Base-by-base conservation (phyloP, 2,113 vertebrate species). In the Cephalopholis sonnerati region DNA sequence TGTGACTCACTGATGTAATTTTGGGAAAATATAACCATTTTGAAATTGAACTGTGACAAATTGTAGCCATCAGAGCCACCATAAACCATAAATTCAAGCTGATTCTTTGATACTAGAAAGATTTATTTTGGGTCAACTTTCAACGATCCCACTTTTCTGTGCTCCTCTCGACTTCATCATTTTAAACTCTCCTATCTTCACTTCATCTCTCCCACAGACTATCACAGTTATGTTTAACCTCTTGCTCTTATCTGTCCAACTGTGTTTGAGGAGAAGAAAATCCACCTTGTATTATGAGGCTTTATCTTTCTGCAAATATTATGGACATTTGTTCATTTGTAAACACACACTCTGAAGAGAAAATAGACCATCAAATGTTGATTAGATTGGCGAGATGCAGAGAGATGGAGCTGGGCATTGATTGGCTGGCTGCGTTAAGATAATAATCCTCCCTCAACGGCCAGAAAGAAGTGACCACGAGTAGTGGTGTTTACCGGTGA, bases 261-360 rank as follows among this genome's bases (percentile, higher is more conserved):
- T 41, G 27, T 36, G 25, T 51, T 79, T 64, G 78, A 68, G 57
- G 3, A 24, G 16, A 63, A 51, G 15, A 73, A 83, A 84, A 80
- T 71, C 70, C 74, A 78, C 29, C 39, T 68, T 65, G 36, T 68
- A 4, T 77, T 73, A 46, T 72, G 67, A 74, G 24, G 72, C 36
- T 80, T 74, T 73, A 59, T 84, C 72, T 65, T 36, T 51, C 50
- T 46, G 77, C 79, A 89, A 85, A 89, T 83, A 85, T 70, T 78
- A 10, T 54, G 54, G 32, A 24, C 53, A 61, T 22, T 25, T 0
- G 3, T 71, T 86, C 54, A 71, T 82, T 66, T 61, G 64, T 58
- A 84, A 83, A 81, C 51, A 78, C 32, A 32, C 70, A 71, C 74
- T 87, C 72, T 77, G 50, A 59, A 27, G 4, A 46, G n/a, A 57